phyloP scores from a whole-genome alignment of 2,888 invertebrate genomes.

The Thymelicus sylvestris region DNA sequence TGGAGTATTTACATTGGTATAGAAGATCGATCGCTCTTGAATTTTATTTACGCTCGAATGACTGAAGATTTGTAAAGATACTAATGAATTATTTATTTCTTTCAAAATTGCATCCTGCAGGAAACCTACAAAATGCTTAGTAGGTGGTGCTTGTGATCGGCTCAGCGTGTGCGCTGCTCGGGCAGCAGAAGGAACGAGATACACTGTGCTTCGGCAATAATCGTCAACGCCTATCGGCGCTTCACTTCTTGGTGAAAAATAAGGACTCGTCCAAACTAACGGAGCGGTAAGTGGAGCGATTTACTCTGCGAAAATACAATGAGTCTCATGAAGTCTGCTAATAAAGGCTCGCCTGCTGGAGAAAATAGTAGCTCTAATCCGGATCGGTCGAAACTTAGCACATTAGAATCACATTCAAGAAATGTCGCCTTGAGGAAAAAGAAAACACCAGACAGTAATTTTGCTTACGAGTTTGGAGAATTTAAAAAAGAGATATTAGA shows the following conservation, averaged over 20 bases:
- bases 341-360: neutral
- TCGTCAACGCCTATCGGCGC: no score
- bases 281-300: neutral
- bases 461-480: neutral
- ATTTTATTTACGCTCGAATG: neutral
- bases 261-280: neutral
- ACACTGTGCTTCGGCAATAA: no score
- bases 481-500: neutral
- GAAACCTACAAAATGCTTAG: no score
- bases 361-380: neutral
- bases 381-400: neutral
- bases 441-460: neutral
- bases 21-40: constrained; percentile 11
- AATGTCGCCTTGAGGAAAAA: neutral
- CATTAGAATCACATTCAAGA: neutral
- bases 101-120: no score
- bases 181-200: no score
- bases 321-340: neutral
- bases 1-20: constrained; percentile 1
- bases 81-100: no score
- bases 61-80: neutral
- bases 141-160: no score
- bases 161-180: no score
- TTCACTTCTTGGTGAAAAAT: neutral
- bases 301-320: neutral